Conservation (phyloP, 1,140 invertebrate species). For the Drosophila neocordata region DNA sequence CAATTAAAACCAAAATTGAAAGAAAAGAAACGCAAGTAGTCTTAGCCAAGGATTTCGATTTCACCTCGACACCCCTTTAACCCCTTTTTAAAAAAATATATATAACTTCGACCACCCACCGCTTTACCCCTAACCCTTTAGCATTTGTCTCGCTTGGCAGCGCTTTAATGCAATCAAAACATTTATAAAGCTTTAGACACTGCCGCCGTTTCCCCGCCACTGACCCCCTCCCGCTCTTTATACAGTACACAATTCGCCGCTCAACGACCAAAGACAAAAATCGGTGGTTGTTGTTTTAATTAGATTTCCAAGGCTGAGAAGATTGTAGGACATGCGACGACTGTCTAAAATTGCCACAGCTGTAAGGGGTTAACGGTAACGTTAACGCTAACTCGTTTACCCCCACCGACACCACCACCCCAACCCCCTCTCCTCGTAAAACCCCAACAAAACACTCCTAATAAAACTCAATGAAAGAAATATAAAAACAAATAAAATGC, state of each 20-base stretch:
- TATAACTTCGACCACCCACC: not conserved
- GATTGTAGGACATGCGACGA: conserved; percentile 46
- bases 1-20: conserved; percentile 53
- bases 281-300: conserved; percentile 81
- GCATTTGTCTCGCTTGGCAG: conserved; percentile 66
- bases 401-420: not conserved
- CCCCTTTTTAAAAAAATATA: no score
- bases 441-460: not conserved
- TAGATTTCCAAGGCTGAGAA: conserved; percentile 72
- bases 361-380: conserved; percentile 72
- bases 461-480: conserved; percentile 11
- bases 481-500: conserved; percentile 4
- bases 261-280: conserved; percentile 67
- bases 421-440: not conserved
- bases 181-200: conserved; percentile 76
- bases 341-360: conserved; percentile 77
- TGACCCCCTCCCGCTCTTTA: not conserved
- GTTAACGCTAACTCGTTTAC: conserved; percentile 56
- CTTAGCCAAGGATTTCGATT: not conserved
- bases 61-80: not conserved
- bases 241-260: not conserved
- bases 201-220: not conserved
- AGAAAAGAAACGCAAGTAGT: not conserved
- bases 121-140: not conserved
- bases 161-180: conserved; percentile 80